Percentiles rank a stretch among this genome's conserved stretches.
These are phyloP conservation scores for Tragelaphus scriptus DNA, from an alignment of 2,113 vertebrate species.

Conservation along the genomic window DNA sequence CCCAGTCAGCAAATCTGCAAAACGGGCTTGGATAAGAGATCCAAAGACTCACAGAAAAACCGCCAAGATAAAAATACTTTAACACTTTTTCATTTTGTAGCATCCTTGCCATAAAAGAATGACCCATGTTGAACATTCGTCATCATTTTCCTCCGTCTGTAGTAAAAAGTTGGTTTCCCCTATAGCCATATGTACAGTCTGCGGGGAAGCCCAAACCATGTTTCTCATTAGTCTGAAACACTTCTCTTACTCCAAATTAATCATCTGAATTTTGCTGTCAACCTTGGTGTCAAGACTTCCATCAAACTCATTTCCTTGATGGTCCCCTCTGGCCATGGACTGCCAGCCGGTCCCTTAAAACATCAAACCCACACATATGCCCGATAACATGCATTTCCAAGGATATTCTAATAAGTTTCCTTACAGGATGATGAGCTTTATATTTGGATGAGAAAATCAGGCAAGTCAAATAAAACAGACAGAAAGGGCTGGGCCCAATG, in stretches of 20 bases:
- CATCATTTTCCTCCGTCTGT: not conserved
- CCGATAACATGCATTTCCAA: not conserved
- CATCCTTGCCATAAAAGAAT: not conserved
- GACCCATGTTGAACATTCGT: not conserved
- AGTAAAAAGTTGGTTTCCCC: conserved; percentile 20
- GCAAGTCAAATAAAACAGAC: not conserved
- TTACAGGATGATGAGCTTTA: not conserved
- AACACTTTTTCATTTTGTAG: not conserved
- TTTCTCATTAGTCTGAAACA: conserved; percentile 75
- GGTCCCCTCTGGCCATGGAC: conserved; percentile 60
- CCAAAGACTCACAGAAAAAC: not conserved
- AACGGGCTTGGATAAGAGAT: not conserved
- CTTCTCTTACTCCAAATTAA: conserved; percentile 73
- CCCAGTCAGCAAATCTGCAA: not conserved
- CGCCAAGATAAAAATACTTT: not conserved
- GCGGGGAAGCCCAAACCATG: conserved; percentile 37
- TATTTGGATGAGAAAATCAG: not conserved
- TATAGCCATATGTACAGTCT: conserved; percentile 44
- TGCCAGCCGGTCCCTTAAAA: conserved; percentile 53
- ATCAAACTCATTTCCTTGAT: conserved; percentile 73
- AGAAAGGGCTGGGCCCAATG: not conserved
- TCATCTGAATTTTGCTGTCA: conserved; percentile 82
- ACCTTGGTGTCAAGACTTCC: conserved; percentile 74
- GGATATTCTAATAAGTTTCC: not conserved
- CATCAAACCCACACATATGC: not conserved